Base-by-base conservation (phyloP, 2,113 vertebrate species). In the Ammodytes marinus region DNA sequence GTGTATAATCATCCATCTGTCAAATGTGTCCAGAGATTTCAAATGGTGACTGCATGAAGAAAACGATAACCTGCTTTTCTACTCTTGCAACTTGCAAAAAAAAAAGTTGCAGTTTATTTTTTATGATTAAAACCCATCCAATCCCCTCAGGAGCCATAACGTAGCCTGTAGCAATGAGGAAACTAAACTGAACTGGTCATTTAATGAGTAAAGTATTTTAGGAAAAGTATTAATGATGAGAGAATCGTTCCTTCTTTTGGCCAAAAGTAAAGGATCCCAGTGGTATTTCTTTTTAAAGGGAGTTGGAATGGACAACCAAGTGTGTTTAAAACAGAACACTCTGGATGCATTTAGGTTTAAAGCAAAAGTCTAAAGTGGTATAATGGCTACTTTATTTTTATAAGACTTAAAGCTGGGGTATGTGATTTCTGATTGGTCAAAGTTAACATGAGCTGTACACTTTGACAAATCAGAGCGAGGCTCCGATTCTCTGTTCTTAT, bases 341-440 rank as follows among this genome's bases (percentile, higher is more conserved):
- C 45, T 43, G n/a, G 55, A 74, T 76, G 83, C 19, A 74, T 13
- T 87, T 83, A 67, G 79, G 71, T 84, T 66, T 27, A 27, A 27
- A 27, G 27, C n/a, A 27, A 71, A 53, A 69, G 8, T 81, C 45
- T 5, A 27, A 82, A 76, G 59, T 75, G 17, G 68, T 66, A 40
- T 57, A 37, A 74, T 74, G 43, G 81, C 73, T 71, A 83, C 76
- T 78, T 85, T 13, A 47, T 37, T 64, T 27, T 75, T 84, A 84
- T 66, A 52, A 50, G 9, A 27, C 27, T 27, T 27, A 27, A 27
- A 27, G 27, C 27, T 27, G 27, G 27, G 27, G 27, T 27, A 27
- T 27, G 27, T 27, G 27, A 27, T 27, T 27, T n/a, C n/a, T 27
- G 27, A 27, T 27, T 27, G 27, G 27, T 27, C 27, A 27, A 27